Evolutionary conservation across 2,113 vertebrate genomes (phyloP).

Genomic region (Arothron firmamentum): DNA sequence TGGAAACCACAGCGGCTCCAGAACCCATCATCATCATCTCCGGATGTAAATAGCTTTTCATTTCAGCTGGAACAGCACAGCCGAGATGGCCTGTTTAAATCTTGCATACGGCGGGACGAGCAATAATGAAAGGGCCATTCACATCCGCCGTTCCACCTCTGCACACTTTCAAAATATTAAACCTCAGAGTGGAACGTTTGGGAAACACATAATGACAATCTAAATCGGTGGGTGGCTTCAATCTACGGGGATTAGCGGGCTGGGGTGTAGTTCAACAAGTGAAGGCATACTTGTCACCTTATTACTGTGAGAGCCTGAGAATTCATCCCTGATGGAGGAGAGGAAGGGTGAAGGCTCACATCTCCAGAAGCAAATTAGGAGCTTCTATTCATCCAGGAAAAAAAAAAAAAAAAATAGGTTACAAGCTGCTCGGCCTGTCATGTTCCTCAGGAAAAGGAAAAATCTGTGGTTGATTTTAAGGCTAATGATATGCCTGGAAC

Average conservation of each 20-base stretch:
- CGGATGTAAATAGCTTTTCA: conserved; percentile 72
- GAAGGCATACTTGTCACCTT: conserved; percentile 71
- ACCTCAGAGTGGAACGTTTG: conserved; percentile 71
- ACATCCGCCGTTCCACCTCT: conserved; percentile 59
- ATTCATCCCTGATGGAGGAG: conserved; percentile 65
- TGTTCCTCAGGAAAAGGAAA: conserved; percentile 49
- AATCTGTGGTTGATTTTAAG: conserved; percentile 40
- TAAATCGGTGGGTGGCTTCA: conserved; percentile 76
- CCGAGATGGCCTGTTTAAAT: conserved; percentile 61
- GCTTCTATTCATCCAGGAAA: conserved; percentile 63
- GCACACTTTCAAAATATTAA: conserved; percentile 65
- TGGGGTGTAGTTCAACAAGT: conserved; percentile 70
- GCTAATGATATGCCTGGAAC: conserved; percentile 41
- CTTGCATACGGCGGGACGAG: conserved; percentile 55
- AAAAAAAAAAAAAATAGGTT: conserved; percentile 39
- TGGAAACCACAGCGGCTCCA: conserved; percentile 55
- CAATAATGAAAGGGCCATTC: conserved; percentile 73
- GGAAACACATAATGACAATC: conserved; percentile 75
- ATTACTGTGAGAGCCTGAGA: conserved; percentile 72
- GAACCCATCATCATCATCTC: conserved; percentile 55
- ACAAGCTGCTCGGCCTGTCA: conserved; percentile 53
- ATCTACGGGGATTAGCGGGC: conserved; percentile 73
- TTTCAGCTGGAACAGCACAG: conserved; percentile 69
- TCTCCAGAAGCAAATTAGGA: conserved; percentile 70
- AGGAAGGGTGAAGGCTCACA: conserved; percentile 55